These are phyloP conservation scores for Drosophila neocordata DNA, from an alignment of 1,140 invertebrate species.

Conservation along the genomic window DNA sequence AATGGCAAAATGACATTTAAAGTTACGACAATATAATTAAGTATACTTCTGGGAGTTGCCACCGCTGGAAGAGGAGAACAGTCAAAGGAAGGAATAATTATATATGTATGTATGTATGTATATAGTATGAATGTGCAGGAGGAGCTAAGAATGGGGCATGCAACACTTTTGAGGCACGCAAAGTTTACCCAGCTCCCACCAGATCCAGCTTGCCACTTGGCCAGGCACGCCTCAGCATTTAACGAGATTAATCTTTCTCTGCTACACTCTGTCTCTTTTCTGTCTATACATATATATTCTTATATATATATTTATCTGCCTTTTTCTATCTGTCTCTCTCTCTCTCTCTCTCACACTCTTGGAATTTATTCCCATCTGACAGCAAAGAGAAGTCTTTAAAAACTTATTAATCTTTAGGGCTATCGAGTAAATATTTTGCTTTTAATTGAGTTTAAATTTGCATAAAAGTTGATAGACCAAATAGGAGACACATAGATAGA, in stretches of 20 bases:
- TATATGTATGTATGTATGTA: slow-evolving; percentile 42
- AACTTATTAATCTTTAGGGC: slow-evolving; percentile 67
- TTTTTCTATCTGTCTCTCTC: slow-evolving; percentile 13
- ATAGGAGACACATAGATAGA: not conserved
- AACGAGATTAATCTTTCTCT: slow-evolving; percentile 71
- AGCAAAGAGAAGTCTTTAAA: slow-evolving; percentile 46
- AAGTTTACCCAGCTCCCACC: slow-evolving; percentile 48
- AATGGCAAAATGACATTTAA: slow-evolving; percentile 77
- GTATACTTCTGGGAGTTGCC: slow-evolving; percentile 73
- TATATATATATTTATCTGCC: not conserved
- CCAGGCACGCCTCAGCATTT: slow-evolving; percentile 66
- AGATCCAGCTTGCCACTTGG: slow-evolving; percentile 24
- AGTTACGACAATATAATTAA: slow-evolving; percentile 80
- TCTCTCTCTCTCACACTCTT: not conserved
- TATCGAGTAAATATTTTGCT: slow-evolving; percentile 75
- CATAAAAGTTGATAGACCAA: slow-evolving; percentile 55
- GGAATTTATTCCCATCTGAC: slow-evolving; percentile 15
- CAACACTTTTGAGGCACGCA: slow-evolving; percentile 62
- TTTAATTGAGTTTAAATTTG: slow-evolving; percentile 76
- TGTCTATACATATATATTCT: not conserved
- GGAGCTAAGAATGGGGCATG: slow-evolving; percentile 44
- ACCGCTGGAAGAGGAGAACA: slow-evolving; percentile 31
- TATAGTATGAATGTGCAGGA: slow-evolving; percentile 13
- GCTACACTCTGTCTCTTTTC: slow-evolving; percentile 2
- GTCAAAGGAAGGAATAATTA: slow-evolving; percentile 65